Base-by-base conservation (phyloP, 2,113 vertebrate species). In the Sminthopsis crassicaudata region DNA sequence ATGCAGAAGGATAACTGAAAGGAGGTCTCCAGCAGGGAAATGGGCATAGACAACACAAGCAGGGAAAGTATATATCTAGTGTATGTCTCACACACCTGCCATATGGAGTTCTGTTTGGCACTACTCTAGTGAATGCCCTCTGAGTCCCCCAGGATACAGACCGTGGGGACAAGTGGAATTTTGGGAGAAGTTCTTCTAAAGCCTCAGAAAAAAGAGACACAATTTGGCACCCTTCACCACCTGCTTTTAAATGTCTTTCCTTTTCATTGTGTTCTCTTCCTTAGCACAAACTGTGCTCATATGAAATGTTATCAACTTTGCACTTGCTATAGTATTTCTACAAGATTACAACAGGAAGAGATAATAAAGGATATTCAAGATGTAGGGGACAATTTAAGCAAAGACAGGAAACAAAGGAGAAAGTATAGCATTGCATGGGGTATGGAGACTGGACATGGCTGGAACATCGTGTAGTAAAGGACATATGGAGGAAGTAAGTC, bases 371-470 rank as follows among this genome's bases (percentile, higher is more conserved):
- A 84, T 23, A 84, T n/a, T 84, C 67, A 84, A 84, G 19, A 9
- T 42, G 16, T 42, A 42, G n/a, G n/a, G 67, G 67, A 23, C n/a
- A 84, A 42, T 84, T 84, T 84, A 84, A 84, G 36, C n/a, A 22
- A 84, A 84, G 94, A 95, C 95, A 50, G 88, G 95, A 89, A 60
- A 9, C 50, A 51, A 50, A 96, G 46, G n/a, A 91, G 93, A 91
- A 92, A 36, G 30, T 50, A 24, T 57, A 95, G 90, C 42, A 48
- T 52, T 90, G 89, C 67, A 95, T 91, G 60, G 57, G 92, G 52
- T 90, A 88, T 8, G 12, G 57, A 51, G 92, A 84, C 42, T 84
- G 67, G n/a, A 42, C 19, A 23, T 16, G 67, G 60, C 36, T 76
- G 60, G 30, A n/a, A 4, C 5, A 76, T 76, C n/a, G 60, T 76